Percentiles rank a stretch among this genome's conserved stretches.
Conservation (phyloP, 2,797 vertebrate genomes). For the Acanthopagrus latus region DNA sequence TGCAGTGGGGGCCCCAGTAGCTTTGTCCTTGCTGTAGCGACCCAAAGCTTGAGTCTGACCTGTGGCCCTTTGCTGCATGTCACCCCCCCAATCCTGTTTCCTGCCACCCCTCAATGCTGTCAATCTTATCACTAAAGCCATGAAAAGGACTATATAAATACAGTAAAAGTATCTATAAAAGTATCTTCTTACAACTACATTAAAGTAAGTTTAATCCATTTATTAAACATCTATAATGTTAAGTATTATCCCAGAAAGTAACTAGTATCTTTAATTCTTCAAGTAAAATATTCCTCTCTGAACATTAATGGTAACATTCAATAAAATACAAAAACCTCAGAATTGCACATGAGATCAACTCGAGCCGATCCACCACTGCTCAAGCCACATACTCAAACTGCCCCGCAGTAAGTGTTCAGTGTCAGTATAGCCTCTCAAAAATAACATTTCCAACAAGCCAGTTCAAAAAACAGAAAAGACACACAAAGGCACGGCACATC, state of each 20-base stretch:
- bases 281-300: background rate
- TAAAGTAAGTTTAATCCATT: background rate
- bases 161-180: too few species aligned
- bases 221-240: background rate
- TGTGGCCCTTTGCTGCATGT: too few species aligned
- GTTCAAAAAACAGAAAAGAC: background rate
- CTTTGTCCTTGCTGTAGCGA: too few species aligned
- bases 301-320: background rate
- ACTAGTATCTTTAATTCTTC: too few species aligned
- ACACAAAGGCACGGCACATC: constrained; percentile 1
- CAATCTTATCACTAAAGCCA: too few species aligned
- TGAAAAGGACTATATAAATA: too few species aligned
- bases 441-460: background rate
- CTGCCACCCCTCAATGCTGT: too few species aligned
- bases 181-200: background rate
- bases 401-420: background rate
- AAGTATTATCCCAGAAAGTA: background rate
- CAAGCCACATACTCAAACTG: background rate
- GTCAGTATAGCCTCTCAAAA: background rate
- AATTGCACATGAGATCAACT: background rate
- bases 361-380: background rate
- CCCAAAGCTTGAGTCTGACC: too few species aligned
- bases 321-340: background rate
- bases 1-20: too few species aligned
- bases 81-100: too few species aligned